phyloP scores from a whole-genome alignment of 2,113 vertebrate genomes.

The Synodontis membranacea region DNA sequence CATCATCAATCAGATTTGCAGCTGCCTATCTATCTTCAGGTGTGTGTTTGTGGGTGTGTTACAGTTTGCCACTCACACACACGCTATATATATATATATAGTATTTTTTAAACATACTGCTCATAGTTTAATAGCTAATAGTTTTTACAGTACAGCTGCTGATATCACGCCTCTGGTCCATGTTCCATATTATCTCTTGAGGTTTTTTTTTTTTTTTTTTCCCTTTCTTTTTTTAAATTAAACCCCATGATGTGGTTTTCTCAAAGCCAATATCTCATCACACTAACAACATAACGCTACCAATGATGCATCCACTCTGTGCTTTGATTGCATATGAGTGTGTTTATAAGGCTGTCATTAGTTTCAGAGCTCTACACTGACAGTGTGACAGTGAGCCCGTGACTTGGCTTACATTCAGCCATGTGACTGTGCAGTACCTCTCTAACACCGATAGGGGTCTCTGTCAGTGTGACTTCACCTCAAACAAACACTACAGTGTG shows the following conservation, averaged over 20 bases:
- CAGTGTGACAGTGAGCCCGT: too few species aligned
- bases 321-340: not conserved
- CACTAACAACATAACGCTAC: not conserved
- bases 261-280: not conserved
- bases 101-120: too few species aligned
- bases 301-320: not conserved
- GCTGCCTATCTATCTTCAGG: not conserved
- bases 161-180: not conserved
- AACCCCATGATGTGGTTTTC: not conserved
- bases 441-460: constrained; percentile 43
- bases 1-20: too few species aligned
- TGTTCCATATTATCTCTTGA: not conserved
- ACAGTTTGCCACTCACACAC: not conserved
- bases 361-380: too few species aligned
- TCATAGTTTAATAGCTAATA: too few species aligned
- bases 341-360: not conserved
- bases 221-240: not conserved
- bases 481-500: not conserved
- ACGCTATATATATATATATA: too few species aligned
- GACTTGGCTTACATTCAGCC: not conserved
- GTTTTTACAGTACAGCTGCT: not conserved
- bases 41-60: not conserved
- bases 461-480: constrained; percentile 24
- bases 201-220: not conserved
- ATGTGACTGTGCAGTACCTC: not conserved